phyloP scores from a whole-genome alignment of 1,140 invertebrate genomes.

The Caenorhabditis inopinata region DNA sequence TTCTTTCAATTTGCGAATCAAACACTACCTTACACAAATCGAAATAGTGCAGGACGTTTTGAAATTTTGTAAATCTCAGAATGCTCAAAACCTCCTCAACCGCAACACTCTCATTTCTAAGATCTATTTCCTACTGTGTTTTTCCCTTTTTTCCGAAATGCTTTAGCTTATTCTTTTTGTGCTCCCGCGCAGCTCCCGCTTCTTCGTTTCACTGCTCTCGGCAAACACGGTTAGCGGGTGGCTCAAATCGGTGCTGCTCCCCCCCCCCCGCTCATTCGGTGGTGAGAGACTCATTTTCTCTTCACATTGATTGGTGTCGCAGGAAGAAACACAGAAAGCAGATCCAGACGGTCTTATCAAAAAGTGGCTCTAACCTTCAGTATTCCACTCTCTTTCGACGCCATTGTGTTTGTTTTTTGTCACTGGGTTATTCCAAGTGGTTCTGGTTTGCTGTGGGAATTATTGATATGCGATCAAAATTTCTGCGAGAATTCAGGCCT shows the following conservation, averaged over 20 bases:
- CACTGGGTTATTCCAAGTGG: not conserved
- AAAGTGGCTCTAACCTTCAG: slow-evolving; percentile 15
- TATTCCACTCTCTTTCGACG: not conserved
- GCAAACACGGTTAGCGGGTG: not conserved
- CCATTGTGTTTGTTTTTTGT: slow-evolving; percentile 1
- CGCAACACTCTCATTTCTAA: not conserved
- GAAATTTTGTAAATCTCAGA: not conserved
- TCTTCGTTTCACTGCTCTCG: slow-evolving; percentile 2
- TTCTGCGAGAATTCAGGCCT: no score
- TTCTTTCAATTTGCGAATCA: no score
- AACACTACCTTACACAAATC: no score
- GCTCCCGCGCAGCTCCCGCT: slow-evolving; percentile 27
- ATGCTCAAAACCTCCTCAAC: not conserved
- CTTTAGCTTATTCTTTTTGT: not conserved
- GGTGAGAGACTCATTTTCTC: not conserved
- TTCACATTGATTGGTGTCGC: not conserved
- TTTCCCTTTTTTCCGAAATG: not conserved
- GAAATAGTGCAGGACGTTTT: not conserved
- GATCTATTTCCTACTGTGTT: not conserved
- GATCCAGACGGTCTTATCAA: not conserved
- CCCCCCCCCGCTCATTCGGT: no score
- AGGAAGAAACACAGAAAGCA: not conserved
- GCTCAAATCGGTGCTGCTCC: not conserved
- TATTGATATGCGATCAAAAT: not conserved
- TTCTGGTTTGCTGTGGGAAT: not conserved